Evolutionary conservation across 2,888 invertebrate genomes (phyloP), one percentile per base, ranked within the genome.

Genomic region (Amiota communis): DNA sequence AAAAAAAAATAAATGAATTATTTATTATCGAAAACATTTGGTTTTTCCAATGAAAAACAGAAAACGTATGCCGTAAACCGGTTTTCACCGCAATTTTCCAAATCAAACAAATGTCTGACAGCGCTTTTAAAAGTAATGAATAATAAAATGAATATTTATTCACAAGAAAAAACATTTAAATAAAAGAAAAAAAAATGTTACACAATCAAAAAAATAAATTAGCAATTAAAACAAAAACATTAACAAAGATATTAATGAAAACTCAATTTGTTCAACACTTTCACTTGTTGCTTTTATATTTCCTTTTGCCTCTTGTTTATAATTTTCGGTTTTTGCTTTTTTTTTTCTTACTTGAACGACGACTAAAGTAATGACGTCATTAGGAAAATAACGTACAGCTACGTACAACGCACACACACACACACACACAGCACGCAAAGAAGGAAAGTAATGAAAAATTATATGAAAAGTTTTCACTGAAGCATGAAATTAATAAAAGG

Each of bases 221-320:
- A 1, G 57, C 36, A 36, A 36, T 36, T 4, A 6, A 6, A 36
- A 36, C 2, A 36, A 36, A 23, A 3, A 23, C 1, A 23, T 23
- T 23, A 23, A 23, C 23, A 23, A 36, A 36, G 6, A 6, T 6
- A 36, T 4, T 36, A 6, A 36, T 6, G 1, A 36, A 36, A 36
- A 36, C 36, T 36, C 6, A 36, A 36, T 36, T 36, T 36, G 6
- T 36, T 36, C 36, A 36, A 17, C 17, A 59, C 57, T 59, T 59
- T 59, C 57, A 59, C 57, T 59, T 59, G 57, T 59, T 59, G 57
- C 57, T n/a, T 17, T n/a, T 15, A 20, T 53, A 53, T 36, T 36
- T 36, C 36, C 36, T 36, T 36, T 36, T 36, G 2, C 36, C 6
- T 36, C 36, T 36, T 36, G 36, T 36, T 36, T 36, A 36, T 36